A percentile compares a stretch with the other conserved stretches of the same genome.
Conservation (phyloP, 2,113 vertebrate species). For the Alexandromys fortis region DNA sequence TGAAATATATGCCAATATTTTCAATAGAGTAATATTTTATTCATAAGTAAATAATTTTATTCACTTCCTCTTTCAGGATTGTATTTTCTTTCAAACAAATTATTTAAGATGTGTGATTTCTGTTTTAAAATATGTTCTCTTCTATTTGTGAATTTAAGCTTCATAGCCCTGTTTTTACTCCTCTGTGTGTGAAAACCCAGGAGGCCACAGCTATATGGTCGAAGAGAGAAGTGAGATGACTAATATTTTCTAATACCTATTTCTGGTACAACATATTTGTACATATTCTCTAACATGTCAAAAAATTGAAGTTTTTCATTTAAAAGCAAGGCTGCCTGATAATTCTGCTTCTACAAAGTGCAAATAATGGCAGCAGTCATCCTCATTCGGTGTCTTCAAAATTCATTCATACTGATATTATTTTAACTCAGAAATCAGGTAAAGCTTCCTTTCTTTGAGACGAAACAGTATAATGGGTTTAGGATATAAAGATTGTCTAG, state of each 20-base stretch:
- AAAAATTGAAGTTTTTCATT: not conserved
- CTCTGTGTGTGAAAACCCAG: not conserved
- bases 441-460: not conserved
- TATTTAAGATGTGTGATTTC: not conserved
- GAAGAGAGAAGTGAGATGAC: not conserved
- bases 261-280: not conserved
- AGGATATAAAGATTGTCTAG: not conserved
- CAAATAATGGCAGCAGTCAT: not conserved
- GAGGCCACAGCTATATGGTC: not conserved
- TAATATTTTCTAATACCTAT: not conserved
- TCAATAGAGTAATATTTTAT: not conserved
- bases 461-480: not conserved
- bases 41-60: not conserved
- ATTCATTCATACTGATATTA: not conserved
- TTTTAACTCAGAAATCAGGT: not conserved
- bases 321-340: not conserved
- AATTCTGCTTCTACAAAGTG: not conserved
- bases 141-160: not conserved
- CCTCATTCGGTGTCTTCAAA: not conserved
- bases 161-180: not conserved
- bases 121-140: not conserved
- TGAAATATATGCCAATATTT: not conserved
- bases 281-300: not conserved
- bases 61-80: not conserved
- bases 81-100: not conserved